These are phyloP conservation scores for Theropithecus gelada DNA, from an alignment of 2,113 vertebrate species.

Conservation along the genomic window DNA sequence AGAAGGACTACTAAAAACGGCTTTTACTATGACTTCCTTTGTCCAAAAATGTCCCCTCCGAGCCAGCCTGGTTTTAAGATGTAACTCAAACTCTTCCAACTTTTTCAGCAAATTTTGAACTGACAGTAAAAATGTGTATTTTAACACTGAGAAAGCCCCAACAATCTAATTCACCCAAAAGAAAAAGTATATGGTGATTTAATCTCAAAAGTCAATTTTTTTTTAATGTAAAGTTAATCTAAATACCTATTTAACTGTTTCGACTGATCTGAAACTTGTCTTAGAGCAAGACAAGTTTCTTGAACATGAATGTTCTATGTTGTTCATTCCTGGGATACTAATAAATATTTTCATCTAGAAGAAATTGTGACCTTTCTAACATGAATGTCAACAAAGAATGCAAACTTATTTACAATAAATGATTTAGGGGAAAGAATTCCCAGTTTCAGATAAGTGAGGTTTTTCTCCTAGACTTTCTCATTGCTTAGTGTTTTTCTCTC, in stretches of 20 bases:
- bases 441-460: not conserved
- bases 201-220: conserved; percentile 30
- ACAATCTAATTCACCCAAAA: not conserved
- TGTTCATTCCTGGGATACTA: conserved; percentile 2
- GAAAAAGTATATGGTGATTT: not conserved
- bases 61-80: conserved; percentile 21
- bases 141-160: not conserved
- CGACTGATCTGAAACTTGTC: not conserved
- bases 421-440: not conserved
- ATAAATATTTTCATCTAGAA: conserved; percentile 19
- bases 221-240: conserved; percentile 35
- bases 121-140: conserved; percentile 17
- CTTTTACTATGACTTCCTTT: not conserved
- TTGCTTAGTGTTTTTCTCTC: not conserved
- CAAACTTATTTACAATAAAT: conserved; percentile 24
- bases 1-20: not conserved
- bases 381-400: not conserved
- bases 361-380: not conserved
- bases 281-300: not conserved
- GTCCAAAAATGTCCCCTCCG: not conserved
- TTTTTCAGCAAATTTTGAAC: not conserved
- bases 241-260: not conserved
- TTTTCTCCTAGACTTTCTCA: not conserved
- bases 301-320: not conserved
- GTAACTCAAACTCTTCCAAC: not conserved